Evolutionary conservation across 2,888 invertebrate species (phyloP).

Genomic region (Zaprionus obscuricornis): DNA sequence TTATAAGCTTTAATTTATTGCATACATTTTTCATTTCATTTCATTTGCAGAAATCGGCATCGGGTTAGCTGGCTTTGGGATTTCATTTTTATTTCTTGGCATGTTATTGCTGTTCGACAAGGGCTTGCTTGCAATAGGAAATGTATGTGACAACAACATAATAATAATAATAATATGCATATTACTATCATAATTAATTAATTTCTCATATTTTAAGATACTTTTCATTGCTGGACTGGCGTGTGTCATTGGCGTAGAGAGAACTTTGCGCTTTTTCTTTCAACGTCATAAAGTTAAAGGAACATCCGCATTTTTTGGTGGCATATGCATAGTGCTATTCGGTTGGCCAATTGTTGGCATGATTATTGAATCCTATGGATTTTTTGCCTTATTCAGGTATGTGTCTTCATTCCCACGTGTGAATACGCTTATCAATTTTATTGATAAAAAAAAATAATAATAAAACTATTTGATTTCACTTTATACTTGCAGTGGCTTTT

Average conservation of each 20-base stretch:
- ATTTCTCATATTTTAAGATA: slow-evolving; percentile 87
- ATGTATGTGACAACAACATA: slow-evolving; percentile 96
- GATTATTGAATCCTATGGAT: slow-evolving; percentile 98
- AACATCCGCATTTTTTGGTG: slow-evolving; percentile 94
- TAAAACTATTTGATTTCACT: slow-evolving; percentile 6
- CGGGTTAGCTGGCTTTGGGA: slow-evolving; percentile 97
- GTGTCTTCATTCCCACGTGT: slow-evolving; percentile 21
- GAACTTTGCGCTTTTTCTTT: slow-evolving; percentile 99
- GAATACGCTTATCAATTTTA: background rate
- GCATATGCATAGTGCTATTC: slow-evolving; percentile 94
- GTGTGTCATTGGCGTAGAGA: slow-evolving; percentile 97
- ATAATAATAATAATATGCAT: background rate
- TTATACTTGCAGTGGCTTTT: slow-evolving; percentile 91
- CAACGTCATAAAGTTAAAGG: slow-evolving; percentile 97
- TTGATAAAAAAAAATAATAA: background rate
- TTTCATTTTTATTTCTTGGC: slow-evolving; percentile 97
- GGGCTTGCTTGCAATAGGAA: slow-evolving; percentile 98
- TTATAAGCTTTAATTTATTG: slow-evolving; percentile 17
- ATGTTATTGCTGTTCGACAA: slow-evolving; percentile 97
- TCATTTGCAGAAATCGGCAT: slow-evolving; percentile 98
- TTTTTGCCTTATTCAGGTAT: slow-evolving; percentile 92
- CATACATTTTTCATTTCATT: too few species aligned
- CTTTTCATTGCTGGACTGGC: slow-evolving; percentile 97
- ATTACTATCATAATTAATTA: slow-evolving; percentile 1
- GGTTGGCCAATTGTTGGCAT: slow-evolving; percentile 99